Conservation (phyloP, 2,113 vertebrate genomes). For the Caranx melampygus region DNA sequence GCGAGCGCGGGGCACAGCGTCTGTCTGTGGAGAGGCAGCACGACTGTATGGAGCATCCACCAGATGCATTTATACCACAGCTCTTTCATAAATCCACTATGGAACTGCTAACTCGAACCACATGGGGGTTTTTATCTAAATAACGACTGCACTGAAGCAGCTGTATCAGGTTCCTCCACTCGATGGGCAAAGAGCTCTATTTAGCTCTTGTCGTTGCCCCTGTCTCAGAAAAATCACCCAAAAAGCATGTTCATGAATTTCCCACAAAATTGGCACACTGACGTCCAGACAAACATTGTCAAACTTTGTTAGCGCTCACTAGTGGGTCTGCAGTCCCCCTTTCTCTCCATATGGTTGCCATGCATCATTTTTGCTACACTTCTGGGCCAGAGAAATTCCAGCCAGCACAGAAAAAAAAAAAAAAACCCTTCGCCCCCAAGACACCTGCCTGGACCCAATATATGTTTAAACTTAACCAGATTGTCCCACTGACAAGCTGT, state of each 20-base stretch:
- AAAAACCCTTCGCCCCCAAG: conserved; percentile 23
- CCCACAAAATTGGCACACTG: conserved; percentile 71
- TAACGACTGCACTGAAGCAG: conserved; percentile 71
- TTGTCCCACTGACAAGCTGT: conserved; percentile 62
- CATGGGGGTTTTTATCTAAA: conserved; percentile 82
- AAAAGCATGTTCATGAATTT: conserved; percentile 75
- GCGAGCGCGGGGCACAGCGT: conserved; percentile 3
- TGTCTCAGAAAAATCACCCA: conserved; percentile 64
- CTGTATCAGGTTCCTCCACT: conserved; percentile 73
- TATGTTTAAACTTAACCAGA: conserved; percentile 62
- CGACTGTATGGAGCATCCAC: conserved; percentile 57
- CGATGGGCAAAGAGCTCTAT: conserved; percentile 62
- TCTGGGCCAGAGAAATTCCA: conserved; percentile 57
- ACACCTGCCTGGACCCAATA: conserved; percentile 70
- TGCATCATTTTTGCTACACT: conserved; percentile 64
- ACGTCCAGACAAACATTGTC: conserved; percentile 81
- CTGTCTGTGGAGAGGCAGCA: conserved; percentile 41
- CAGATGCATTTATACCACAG: conserved; percentile 71
- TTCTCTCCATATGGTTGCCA: conserved; percentile 70
- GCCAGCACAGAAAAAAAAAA: conserved; percentile 7
- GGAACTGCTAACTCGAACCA: conserved; percentile 80
- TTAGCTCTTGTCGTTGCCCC: conserved; percentile 71
- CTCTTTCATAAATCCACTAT: conserved; percentile 77
- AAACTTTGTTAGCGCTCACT: conserved; percentile 78
- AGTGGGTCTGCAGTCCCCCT: conserved; percentile 35